Evolutionary conservation across 2,113 vertebrate genomes (phyloP).

Genomic region (Ursus arctos): DNA sequence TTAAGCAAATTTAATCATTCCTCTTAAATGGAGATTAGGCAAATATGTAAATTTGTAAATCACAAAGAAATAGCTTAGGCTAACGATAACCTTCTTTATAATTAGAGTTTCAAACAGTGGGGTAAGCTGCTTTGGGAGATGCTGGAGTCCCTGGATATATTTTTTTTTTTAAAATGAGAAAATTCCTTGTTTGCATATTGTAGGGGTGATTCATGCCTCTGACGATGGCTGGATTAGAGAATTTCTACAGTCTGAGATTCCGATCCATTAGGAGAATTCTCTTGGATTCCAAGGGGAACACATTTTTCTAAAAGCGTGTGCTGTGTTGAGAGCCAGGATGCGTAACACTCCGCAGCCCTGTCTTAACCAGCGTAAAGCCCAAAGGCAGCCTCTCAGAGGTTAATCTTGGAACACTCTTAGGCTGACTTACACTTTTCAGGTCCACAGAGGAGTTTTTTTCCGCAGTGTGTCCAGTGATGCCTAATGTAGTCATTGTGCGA

Average conservation of each 20-base stretch:
- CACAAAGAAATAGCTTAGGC: neutral
- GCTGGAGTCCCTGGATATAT: neutral
- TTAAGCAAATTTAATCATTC: neutral
- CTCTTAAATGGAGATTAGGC: neutral
- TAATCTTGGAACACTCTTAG: constrained; percentile 40
- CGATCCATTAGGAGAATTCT: neutral
- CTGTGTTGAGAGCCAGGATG: neutral
- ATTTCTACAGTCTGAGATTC: neutral
- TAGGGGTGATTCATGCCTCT: neutral
- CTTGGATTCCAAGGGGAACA: neutral
- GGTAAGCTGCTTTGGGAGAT: neutral
- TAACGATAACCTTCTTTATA: neutral
- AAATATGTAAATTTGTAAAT: neutral
- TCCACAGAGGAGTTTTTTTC: constrained; percentile 84
- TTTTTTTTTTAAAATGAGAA: neutral
- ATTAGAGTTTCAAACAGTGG: neutral
- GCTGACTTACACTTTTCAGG: constrained; percentile 74
- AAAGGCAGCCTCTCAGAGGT: constrained; percentile 20
- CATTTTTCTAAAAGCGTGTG: neutral
- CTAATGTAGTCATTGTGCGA: constrained; percentile 83
- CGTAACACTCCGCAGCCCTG: neutral
- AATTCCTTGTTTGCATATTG: neutral
- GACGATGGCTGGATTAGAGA: neutral
- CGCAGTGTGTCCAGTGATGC: constrained; percentile 64
- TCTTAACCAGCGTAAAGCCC: fast-evolving